phyloP scores from a whole-genome alignment of 2,113 vertebrate species.

The Butastur rufipennis region DNA sequence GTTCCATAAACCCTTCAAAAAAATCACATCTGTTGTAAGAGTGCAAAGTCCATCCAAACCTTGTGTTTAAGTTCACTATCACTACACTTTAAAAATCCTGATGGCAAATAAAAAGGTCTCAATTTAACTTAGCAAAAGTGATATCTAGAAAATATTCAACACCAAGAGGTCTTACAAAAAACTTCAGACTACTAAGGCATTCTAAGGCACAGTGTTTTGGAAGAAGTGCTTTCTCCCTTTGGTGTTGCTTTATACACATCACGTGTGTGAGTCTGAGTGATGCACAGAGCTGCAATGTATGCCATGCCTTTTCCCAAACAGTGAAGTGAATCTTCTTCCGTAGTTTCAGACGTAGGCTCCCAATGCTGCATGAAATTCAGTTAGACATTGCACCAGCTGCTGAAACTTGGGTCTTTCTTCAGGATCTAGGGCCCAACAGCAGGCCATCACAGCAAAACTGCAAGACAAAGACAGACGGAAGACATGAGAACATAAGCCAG shows the following conservation, averaged over 20 bases:
- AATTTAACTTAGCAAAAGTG: slow-evolving; percentile 73
- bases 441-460: slow-evolving; percentile 99
- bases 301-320: background rate
- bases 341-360: slow-evolving; percentile 91
- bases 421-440: slow-evolving; percentile 96
- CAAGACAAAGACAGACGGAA: background rate
- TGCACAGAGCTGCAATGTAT: background rate
- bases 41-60: slow-evolving; percentile 70
- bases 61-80: slow-evolving; percentile 54
- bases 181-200: slow-evolving; percentile 68
- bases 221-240: slow-evolving; percentile 70
- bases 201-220: slow-evolving; percentile 83
- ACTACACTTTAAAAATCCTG: slow-evolving; percentile 63
- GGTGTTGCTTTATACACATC: slow-evolving; percentile 14
- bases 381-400: slow-evolving; percentile 98
- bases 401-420: slow-evolving; percentile 98
- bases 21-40: slow-evolving; percentile 27
- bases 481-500: background rate
- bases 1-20: slow-evolving; percentile 47
- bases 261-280: background rate
- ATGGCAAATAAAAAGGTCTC: slow-evolving; percentile 61
- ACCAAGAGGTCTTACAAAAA: slow-evolving; percentile 64
- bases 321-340: background rate
- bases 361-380: slow-evolving; percentile 94
- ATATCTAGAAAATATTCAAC: slow-evolving; percentile 72